Conservation (phyloP, 2,113 vertebrate species). For the Nesospiza acunhae region DNA sequence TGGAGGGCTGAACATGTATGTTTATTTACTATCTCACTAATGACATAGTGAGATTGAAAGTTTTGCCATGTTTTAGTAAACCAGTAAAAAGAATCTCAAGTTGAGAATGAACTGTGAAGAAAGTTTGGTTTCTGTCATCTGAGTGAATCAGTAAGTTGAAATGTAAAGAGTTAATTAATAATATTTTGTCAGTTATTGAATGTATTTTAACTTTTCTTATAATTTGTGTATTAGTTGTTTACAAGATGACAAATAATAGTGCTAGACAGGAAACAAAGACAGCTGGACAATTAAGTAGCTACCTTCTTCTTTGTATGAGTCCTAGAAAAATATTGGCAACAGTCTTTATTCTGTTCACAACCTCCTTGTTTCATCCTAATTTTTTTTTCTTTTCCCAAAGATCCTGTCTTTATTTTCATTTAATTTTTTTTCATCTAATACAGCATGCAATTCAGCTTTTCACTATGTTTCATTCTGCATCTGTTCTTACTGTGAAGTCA, state of each 20-base stretch:
- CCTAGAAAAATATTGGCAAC: neutral
- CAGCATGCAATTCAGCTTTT: neutral
- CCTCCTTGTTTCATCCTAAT: neutral
- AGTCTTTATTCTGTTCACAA: neutral
- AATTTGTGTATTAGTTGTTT: neutral
- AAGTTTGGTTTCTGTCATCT: neutral
- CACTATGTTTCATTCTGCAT: neutral
- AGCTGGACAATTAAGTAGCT: neutral
- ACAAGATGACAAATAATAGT: neutral
- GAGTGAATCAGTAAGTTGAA: neutral
- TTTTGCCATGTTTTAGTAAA: neutral
- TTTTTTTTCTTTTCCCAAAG: neutral
- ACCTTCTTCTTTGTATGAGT: neutral
- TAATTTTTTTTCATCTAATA: neutral
- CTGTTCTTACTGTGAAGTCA: neutral
- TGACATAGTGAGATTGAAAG: neutral
- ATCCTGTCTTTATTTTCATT: neutral
- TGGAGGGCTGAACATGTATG: neutral
- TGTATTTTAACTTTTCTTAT: slow-evolving; percentile 9
- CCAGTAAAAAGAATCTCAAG: neutral
- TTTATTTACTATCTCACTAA: neutral
- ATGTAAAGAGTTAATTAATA: neutral
- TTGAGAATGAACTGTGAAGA: neutral
- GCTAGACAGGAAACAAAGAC: neutral
- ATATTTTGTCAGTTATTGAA: neutral